Percentiles rank a stretch among this genome's conserved stretches.
phyloP scores from a whole-genome alignment of 2,888 invertebrate species.

The Dasysyrphus tricinctus region DNA sequence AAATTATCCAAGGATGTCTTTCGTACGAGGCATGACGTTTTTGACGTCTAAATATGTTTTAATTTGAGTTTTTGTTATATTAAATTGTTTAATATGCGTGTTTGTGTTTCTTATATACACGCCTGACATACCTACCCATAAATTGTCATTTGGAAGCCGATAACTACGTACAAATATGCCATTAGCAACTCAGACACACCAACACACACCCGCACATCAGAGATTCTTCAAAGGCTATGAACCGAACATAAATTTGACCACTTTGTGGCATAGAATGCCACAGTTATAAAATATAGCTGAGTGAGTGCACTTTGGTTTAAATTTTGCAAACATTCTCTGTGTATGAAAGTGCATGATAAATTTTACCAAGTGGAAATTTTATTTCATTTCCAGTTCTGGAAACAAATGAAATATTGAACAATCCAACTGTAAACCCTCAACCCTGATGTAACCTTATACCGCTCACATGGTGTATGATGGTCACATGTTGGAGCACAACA shows the following conservation, averaged over 20 bases:
- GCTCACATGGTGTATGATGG: constrained; percentile 67
- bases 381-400: constrained; percentile 75
- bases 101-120: background rate
- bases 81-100: background rate
- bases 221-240: constrained; percentile 69
- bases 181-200: constrained; percentile 1
- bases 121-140: background rate
- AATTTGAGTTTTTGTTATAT: background rate
- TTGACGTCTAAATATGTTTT: constrained; percentile 7
- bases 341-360: constrained; percentile 72
- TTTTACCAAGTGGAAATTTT: constrained; percentile 74
- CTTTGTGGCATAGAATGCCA: constrained; percentile 72
- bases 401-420: constrained; percentile 76
- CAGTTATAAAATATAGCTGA: constrained; percentile 72
- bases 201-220: constrained; percentile 13
- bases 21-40: background rate
- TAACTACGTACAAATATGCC: constrained; percentile 1
- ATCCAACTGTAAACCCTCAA: constrained; percentile 74
- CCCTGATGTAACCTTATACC: constrained; percentile 66
- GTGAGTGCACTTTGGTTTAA: constrained; percentile 72
- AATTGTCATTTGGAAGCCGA: background rate
- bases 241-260: constrained; percentile 74
- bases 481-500: constrained; percentile 71
- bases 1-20: background rate
- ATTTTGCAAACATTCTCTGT: constrained; percentile 70